Percentiles rank a stretch among this genome's conserved stretches.
Conservation (phyloP, 23 tunicate genomes). For the Diplosoma virens region DNA sequence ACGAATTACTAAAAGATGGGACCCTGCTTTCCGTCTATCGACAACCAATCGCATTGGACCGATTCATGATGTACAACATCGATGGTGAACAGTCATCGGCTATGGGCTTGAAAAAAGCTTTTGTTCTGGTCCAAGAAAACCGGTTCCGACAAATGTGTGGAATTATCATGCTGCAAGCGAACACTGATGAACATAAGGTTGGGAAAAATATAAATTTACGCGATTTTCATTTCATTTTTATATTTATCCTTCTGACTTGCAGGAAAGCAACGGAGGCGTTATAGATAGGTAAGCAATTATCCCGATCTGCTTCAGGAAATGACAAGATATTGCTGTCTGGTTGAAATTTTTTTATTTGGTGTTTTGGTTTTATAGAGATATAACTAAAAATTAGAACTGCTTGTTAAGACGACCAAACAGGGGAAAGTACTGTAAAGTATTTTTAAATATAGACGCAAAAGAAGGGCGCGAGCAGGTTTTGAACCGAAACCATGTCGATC, state of each 20-base stretch:
- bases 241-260: neutral
- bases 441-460: too few species aligned
- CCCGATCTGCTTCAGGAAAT: too few species aligned
- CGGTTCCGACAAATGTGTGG: constrained; percentile 69
- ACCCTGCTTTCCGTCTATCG: constrained; percentile 50
- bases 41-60: constrained; percentile 68
- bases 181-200: constrained; percentile 49
- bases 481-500: too few species aligned
- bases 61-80: constrained; percentile 69
- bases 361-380: too few species aligned
- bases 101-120: constrained; percentile 42
- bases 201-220: neutral
- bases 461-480: too few species aligned
- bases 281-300: too few species aligned
- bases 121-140: constrained; percentile 67
- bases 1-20: constrained; percentile 61
- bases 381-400: too few species aligned
- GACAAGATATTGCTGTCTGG: too few species aligned
- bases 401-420: too few species aligned
- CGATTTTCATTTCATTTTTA: neutral
- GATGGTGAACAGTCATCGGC: constrained; percentile 39
- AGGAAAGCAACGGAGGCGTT: too few species aligned
- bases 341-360: too few species aligned
- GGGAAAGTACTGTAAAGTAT: too few species aligned
- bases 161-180: constrained; percentile 42